Base-by-base conservation (phyloP, 2,113 vertebrate genomes). In the Poeciliopsis retropinna region DNA sequence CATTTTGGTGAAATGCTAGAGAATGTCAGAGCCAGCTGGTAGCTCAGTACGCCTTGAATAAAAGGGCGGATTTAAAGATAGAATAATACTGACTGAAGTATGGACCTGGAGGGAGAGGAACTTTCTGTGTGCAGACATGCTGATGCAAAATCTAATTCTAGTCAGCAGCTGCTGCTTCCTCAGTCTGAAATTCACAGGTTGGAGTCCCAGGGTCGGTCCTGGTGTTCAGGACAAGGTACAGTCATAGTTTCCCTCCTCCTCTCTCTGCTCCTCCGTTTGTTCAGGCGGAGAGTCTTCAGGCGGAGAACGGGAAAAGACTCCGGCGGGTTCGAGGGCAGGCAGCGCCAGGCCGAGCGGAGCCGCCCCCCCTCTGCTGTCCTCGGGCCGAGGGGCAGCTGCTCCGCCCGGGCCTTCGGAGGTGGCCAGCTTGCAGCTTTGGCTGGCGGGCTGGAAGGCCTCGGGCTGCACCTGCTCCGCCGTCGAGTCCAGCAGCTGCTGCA, bases 181-280 rank as follows among this genome's bases (percentile, higher is more conserved):
- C 67, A 3, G 14, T 67, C 67, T 27, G 27, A 12, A 76, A 78
- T 37, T 86, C 80, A 85, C 73, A 80, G 75, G 79, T 86, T 44
- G 11, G 37, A 76, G 80, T 81, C 61, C 61, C 67, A 22, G 66
- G 64, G 72, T 78, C 72, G 70, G 77, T 44, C 9, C 15, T 3
- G 28, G 28, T 22, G 44, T 86, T 97, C 95, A 99, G 72, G 97
- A 99, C 85, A 99, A 91, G 67, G 92, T 92, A 90, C 98, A 99
- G 92, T 99, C 97, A 0, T 97, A 99, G 74, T 93, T 88, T 27
- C 96, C 95, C 78, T 98, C 97, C 47, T 96, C 96, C 31, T 95
- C 93, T 9, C 84, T 85, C 74, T 95, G 95, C 34, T 97, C 94
- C 80, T 95, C 92, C 1, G 76, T 82, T 73, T 93, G 91, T 47